Percentiles rank a stretch among this genome's conserved stretches.
Evolutionary conservation across 92 coral and sea anemone species (phyloP).

Genomic region (Epizoanthus rinbou): DNA sequence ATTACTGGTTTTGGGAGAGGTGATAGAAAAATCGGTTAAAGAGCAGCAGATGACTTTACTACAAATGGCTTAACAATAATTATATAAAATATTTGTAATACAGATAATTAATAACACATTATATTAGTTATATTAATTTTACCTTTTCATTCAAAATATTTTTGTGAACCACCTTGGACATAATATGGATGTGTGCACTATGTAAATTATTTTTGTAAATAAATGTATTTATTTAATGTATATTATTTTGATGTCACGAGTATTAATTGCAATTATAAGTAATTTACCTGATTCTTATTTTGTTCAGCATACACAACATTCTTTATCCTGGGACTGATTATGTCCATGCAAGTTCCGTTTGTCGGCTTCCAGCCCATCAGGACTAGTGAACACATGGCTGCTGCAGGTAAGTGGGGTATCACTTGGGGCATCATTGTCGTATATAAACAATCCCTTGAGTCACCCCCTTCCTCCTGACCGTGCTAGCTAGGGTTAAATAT

Average conservation of each 20-base stretch:
- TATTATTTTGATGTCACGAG: background rate
- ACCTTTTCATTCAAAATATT: background rate
- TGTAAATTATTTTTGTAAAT: background rate
- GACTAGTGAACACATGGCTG: conserved; percentile 99
- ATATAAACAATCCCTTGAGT: too few relatives aligned
- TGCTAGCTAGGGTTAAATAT: too few relatives aligned
- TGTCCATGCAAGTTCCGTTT: conserved; percentile 99
- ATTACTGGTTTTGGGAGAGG: too few relatives aligned
- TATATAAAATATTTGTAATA: too few relatives aligned
- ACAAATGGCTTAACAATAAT: too few relatives aligned
- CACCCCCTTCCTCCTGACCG: too few relatives aligned
- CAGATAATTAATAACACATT: too few relatives aligned
- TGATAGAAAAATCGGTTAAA: too few relatives aligned
- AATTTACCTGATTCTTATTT: background rate
- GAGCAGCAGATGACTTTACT: too few relatives aligned
- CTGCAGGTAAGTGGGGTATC: conserved; percentile 72
- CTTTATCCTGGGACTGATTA: conserved; percentile 90
- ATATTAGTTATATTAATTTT: too few relatives aligned
- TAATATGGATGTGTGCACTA: background rate
- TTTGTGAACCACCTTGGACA: background rate
- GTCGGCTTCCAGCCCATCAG: conserved; percentile 99
- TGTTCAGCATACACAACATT: conserved; percentile 89
- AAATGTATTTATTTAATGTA: background rate
- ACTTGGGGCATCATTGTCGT: too few relatives aligned
- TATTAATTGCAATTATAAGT: background rate